phyloP scores from a whole-genome alignment of 2,888 invertebrate genomes.

The Melipona beecheii region DNA sequence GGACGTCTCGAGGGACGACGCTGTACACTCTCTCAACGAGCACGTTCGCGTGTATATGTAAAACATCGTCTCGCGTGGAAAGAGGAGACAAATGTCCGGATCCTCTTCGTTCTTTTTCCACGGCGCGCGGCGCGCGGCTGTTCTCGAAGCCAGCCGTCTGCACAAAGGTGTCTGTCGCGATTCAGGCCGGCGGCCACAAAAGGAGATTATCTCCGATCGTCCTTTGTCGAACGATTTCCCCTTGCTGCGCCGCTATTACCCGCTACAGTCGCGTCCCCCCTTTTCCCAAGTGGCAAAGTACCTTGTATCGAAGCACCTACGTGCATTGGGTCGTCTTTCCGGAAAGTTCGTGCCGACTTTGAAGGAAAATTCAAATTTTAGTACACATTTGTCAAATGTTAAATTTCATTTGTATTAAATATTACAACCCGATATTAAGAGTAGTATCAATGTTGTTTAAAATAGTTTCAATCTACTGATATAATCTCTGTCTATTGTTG shows the following conservation, averaged over 20 bases:
- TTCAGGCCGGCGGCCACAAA: slow-evolving; percentile 56
- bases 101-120: slow-evolving; percentile 38
- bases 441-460: no score
- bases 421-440: no score
- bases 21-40: neutral
- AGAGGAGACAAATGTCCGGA: slow-evolving; percentile 67
- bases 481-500: no score
- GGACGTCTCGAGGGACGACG: neutral
- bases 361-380: no score
- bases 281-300: slow-evolving; percentile 30
- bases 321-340: no score
- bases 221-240: slow-evolving; percentile 70
- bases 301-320: slow-evolving; percentile 51
- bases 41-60: slow-evolving; percentile 51
- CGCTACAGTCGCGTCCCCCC: slow-evolving; percentile 24
- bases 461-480: no score
- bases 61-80: slow-evolving; percentile 56
- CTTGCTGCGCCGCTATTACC: slow-evolving; percentile 58
- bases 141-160: slow-evolving; percentile 27
- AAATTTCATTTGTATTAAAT: no score
- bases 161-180: slow-evolving; percentile 62
- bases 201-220: slow-evolving; percentile 76
- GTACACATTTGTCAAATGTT: no score
- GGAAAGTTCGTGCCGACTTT: no score
- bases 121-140: slow-evolving; percentile 28